Conservation (phyloP, 2,113 vertebrate genomes). For the Neofelis nebulosa region DNA sequence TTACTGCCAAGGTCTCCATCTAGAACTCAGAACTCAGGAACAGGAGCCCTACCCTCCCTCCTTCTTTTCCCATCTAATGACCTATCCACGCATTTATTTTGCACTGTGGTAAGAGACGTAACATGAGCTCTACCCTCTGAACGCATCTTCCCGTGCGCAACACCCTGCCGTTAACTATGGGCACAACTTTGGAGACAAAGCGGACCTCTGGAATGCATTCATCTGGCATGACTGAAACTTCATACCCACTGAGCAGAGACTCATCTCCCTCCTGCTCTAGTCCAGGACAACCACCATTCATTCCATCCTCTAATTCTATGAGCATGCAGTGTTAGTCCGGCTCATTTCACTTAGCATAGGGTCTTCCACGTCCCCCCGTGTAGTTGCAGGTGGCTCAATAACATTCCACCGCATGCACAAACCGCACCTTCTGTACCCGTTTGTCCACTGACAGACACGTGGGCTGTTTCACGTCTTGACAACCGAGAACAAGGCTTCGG, state of each 20-base stretch:
- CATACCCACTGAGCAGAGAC: fast-evolving
- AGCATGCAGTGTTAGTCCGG: background rate
- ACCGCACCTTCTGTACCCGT: background rate
- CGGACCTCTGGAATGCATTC: background rate
- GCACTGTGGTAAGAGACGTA: background rate
- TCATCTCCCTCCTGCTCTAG: fast-evolving
- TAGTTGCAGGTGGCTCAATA: too few relatives aligned
- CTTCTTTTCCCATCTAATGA: background rate
- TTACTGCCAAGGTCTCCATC: background rate
- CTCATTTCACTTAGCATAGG: background rate
- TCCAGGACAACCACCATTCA: fast-evolving
- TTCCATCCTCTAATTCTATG: background rate
- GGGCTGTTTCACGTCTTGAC: background rate
- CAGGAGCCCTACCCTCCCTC: fast-evolving
- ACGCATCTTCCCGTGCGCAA: background rate
- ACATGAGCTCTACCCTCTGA: background rate
- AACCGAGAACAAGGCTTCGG: fast-evolving
- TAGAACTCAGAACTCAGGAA: background rate
- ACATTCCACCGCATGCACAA: fast-evolving
- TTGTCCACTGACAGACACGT: fast-evolving
- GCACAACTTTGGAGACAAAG: fast-evolving
- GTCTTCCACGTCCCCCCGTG: background rate
- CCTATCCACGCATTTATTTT: too few relatives aligned
- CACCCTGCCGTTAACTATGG: too few relatives aligned
- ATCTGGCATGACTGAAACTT: fast-evolving